A percentile compares a stretch with the other conserved stretches of the same genome.
phyloP scores from a whole-genome alignment of 2,797 vertebrate genomes.

The Chaenodraco wilsoni region DNA sequence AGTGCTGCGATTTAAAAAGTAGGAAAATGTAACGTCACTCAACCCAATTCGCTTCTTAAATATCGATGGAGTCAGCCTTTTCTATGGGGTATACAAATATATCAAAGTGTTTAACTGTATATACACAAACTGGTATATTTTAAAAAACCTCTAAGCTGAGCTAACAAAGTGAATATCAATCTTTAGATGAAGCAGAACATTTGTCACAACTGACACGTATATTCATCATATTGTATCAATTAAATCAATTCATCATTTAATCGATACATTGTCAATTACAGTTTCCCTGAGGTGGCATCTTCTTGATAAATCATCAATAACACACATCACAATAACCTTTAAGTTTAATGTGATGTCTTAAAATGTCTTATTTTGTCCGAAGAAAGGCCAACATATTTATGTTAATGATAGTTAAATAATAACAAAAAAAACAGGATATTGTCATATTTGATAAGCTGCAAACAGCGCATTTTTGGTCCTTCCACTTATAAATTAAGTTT shows the following conservation, averaged over 20 bases:
- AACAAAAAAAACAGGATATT: not conserved
- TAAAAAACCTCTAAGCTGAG: not conserved
- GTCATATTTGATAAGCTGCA: not conserved
- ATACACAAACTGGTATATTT: constrained; percentile 15
- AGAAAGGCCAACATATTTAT: not conserved
- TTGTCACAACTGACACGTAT: not conserved
- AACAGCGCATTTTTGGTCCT: not conserved
- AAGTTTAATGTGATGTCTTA: not conserved
- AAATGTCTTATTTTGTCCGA: not conserved
- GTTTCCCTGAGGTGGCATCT: not conserved
- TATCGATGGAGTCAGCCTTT: constrained; percentile 38
- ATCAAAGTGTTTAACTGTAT: constrained; percentile 18
- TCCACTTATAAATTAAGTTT: not conserved
- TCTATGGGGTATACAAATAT: constrained; percentile 40
- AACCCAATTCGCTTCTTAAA: constrained; percentile 47
- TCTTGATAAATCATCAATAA: not conserved
- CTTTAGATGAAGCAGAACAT: not conserved
- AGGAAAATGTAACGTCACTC: constrained; percentile 57
- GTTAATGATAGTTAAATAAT: not conserved
- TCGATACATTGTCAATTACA: not conserved
- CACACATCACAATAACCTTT: not conserved
- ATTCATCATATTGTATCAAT: not conserved
- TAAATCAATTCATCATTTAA: not conserved
- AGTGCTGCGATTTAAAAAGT: constrained; percentile 21
- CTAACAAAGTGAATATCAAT: constrained; percentile 5